Base-by-base conservation (phyloP, 2,888 invertebrate genomes). In the Drosophila hamatofila region DNA sequence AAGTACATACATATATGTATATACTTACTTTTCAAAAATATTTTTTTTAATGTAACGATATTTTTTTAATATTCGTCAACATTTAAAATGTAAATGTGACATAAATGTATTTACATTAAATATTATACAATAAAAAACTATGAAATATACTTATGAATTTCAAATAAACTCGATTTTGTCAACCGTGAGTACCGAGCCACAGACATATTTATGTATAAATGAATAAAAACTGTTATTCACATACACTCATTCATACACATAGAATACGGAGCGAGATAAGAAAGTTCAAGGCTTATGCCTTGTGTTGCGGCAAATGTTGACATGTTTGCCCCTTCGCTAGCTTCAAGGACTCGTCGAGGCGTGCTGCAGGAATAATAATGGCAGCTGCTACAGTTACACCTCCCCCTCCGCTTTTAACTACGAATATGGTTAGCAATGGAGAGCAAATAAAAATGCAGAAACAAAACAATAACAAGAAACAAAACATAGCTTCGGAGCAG, bases 331-430 rank as follows among this genome's bases (percentile, higher is more conserved):
- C 61, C 75, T 65, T 63, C 56, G 71, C 68, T 51, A 30, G 62
- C 57, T 58, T 59, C 77, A 80, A 74, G 81, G 80, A 80, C 68
- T 72, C 74, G 52, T 57, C 42, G 55, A 83, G 61, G 64, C 80
- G 59, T 80, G 73, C 83, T 69, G 71, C 71, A 73, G 71, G 80
- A 80, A 81, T 81, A 81, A 83, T 81, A 81, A 81, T 81, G 71
- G 71, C 68, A 62, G 48, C 27, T n/a, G 56, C 62, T 72, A 27
- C 69, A 72, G 58, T 59, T 72, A 61, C 44, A 48, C 25, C 57
- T 46, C 54, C 35, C 48, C 25, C 48, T 55, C 37, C 60, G 42
- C 57, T 54, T 62, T 51, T 59, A 55, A 57, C 64, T 55, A 60
- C 42, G 64, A 56, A 51, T 61, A 35, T 52, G 55, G 48, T 60